Evolutionary conservation across 1,140 invertebrate genomes (phyloP).

Genomic region (Brachionus manjavacas): DNA sequence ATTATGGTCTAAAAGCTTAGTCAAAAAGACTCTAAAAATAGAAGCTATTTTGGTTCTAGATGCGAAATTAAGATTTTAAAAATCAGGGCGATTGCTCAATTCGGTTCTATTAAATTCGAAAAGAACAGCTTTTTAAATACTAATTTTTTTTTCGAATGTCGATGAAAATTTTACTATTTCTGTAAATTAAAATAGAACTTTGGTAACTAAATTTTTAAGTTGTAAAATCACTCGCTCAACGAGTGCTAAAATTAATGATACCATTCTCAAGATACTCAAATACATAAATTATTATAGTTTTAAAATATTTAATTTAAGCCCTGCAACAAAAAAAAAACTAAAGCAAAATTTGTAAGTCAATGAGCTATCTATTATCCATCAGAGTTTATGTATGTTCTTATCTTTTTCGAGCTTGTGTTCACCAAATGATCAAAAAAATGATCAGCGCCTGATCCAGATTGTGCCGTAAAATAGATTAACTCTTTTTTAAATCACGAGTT

Average conservation of each 20-base stretch:
- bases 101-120: background rate
- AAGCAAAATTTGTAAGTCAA: background rate
- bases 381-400: background rate
- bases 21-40: background rate
- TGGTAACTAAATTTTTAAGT: background rate
- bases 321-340: background rate
- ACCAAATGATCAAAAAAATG: background rate
- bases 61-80: background rate
- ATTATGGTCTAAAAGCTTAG: background rate
- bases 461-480: background rate
- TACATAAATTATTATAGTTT: background rate
- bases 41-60: background rate
- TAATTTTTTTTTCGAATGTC: constrained; percentile 7
- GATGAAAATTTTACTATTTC: background rate
- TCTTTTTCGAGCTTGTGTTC: background rate
- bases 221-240: background rate
- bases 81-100: background rate
- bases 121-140: background rate
- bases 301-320: background rate
- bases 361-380: background rate
- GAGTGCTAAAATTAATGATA: background rate
- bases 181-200: constrained; percentile 6
- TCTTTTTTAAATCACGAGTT: background rate
- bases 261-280: background rate
- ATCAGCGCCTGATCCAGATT: background rate